Evolutionary conservation across 1,140 invertebrate genomes (phyloP).

Genomic region (Sesamia nonagrioides): DNA sequence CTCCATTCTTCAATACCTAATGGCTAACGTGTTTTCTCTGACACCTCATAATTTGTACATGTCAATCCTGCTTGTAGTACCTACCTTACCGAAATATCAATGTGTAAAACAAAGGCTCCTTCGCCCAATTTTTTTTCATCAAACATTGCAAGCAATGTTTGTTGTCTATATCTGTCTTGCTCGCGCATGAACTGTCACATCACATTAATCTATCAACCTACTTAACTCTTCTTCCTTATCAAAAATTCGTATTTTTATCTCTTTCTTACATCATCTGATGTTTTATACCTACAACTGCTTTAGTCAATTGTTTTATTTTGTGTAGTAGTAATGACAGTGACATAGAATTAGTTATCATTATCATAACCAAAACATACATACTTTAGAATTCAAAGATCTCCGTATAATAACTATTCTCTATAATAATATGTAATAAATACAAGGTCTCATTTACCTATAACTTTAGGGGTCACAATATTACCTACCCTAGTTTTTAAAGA

Average conservation of each 20-base stretch:
- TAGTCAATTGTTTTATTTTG: not conserved
- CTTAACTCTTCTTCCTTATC: not conserved
- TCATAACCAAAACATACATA: too few relatives aligned
- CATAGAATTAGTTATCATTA: too few relatives aligned
- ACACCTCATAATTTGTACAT: conserved; percentile 20
- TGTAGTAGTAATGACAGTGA: too few relatives aligned
- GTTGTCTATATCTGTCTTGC: not conserved
- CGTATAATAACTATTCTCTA: too few relatives aligned
- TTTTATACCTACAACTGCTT: not conserved
- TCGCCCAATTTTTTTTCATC: not conserved
- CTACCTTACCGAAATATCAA: not conserved
- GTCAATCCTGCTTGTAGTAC: not conserved
- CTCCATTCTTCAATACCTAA: conserved; percentile 15
- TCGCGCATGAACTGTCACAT: not conserved
- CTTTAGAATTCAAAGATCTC: too few relatives aligned
- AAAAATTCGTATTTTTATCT: not conserved
- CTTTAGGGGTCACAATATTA: too few relatives aligned
- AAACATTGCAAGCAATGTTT: too few relatives aligned
- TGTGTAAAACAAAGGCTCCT: not conserved
- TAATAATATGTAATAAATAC: too few relatives aligned
- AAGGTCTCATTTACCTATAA: too few relatives aligned
- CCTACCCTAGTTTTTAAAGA: too few relatives aligned
- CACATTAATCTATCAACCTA: not conserved
- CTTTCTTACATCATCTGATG: not conserved
- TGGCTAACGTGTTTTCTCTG: conserved; percentile 7